Percentiles rank a stretch among this genome's conserved stretches.
Evolutionary conservation across 2,113 vertebrate genomes (phyloP).

Genomic region (Pongo abelii): DNA sequence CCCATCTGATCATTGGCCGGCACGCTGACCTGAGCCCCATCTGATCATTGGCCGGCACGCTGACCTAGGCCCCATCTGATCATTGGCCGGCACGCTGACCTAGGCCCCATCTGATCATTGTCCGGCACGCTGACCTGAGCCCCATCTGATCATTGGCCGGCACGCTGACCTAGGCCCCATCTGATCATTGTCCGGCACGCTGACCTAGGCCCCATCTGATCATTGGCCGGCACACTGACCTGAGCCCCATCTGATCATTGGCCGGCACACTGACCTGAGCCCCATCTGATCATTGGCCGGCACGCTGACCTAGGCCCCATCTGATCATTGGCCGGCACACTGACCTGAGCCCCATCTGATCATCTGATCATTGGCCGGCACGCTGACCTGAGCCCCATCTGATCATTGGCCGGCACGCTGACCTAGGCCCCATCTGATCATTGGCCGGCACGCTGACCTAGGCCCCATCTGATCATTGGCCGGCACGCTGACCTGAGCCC

Average conservation of each 20-base stretch:
- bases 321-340: fast-evolving
- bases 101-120: too few relatives aligned
- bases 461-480: too few relatives aligned
- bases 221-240: neutral
- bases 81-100: neutral
- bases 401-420: neutral
- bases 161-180: neutral
- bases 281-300: fast-evolving
- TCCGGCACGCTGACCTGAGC: neutral
- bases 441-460: neutral
- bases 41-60: too few relatives aligned
- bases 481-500: neutral
- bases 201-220: neutral
- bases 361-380: too few relatives aligned
- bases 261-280: neutral
- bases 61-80: neutral
- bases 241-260: too few relatives aligned
- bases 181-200: too few relatives aligned
- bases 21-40: neutral
- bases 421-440: neutral
- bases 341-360: neutral
- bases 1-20: fast-evolving
- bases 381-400: neutral
- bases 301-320: neutral
- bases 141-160: too few relatives aligned